These are phyloP conservation scores for Eudasyphora cyanicolor DNA, from an alignment of 2,888 invertebrate genomes.

Conservation along the genomic window DNA sequence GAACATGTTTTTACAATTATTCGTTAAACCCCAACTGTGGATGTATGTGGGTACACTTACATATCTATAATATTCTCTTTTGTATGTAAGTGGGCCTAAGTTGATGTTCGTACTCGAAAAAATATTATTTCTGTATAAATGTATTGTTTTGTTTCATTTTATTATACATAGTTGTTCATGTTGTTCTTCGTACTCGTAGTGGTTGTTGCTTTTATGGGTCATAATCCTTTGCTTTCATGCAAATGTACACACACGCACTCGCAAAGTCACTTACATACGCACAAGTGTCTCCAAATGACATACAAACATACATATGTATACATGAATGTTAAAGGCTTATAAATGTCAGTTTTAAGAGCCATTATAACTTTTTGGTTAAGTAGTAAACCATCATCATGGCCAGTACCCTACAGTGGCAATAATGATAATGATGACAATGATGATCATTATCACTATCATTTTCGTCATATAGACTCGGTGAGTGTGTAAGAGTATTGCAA, in stretches of 20 bases:
- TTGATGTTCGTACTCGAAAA: not conserved
- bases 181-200: not conserved
- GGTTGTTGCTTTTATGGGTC: not conserved
- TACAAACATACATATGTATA: no score
- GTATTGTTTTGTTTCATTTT: not conserved
- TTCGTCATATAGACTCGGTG: not conserved
- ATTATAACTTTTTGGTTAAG: conserved; percentile 60
- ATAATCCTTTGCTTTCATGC: not conserved
- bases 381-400: conserved; percentile 39
- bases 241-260: not conserved
- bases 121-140: not conserved
- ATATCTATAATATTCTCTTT: no score
- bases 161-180: conserved; percentile 27
- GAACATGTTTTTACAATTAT: no score
- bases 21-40: no score
- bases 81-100: not conserved
- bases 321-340: conserved; percentile 51
- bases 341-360: conserved; percentile 60
- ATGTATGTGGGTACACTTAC: no score
- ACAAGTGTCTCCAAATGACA: not conserved
- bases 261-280: not conserved
- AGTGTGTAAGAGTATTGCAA: not conserved
- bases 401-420: not conserved
- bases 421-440: not conserved
- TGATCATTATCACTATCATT: conserved; percentile 32